Evolutionary conservation across 2,113 vertebrate species (phyloP).

Genomic region (Synchiropus splendidus): DNA sequence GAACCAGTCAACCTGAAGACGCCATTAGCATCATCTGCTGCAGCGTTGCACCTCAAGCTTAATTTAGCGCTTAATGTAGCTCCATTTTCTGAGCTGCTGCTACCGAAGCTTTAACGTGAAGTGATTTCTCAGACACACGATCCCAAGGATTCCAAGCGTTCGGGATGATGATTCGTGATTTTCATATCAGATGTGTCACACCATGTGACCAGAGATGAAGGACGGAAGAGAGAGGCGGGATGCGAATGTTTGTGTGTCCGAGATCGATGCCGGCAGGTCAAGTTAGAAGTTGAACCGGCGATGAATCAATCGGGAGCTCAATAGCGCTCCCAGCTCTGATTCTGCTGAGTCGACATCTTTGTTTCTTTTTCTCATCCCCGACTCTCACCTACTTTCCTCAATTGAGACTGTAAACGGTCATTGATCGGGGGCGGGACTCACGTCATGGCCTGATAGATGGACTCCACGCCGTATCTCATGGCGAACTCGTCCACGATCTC

Average conservation of each 20-base stretch:
- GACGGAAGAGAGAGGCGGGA: slow-evolving; percentile 8
- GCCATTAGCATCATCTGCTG: too few species aligned
- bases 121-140: too few species aligned
- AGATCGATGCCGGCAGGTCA: slow-evolving; percentile 39
- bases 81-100: too few species aligned
- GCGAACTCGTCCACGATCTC: slow-evolving; percentile 98
- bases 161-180: too few species aligned
- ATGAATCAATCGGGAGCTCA: slow-evolving; percentile 46
- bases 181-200: too few species aligned
- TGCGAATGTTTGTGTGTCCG: slow-evolving; percentile 24
- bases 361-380: slow-evolving; percentile 20
- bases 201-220: slow-evolving; percentile 10
- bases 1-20: too few species aligned
- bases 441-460: slow-evolving; percentile 99
- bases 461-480: slow-evolving; percentile 93
- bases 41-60: too few species aligned
- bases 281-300: slow-evolving; percentile 25
- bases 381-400: slow-evolving; percentile 26
- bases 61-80: too few species aligned
- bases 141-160: too few species aligned
- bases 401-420: slow-evolving; percentile 52
- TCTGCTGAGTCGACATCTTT: slow-evolving; percentile 58
- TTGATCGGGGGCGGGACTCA: slow-evolving; percentile 64
- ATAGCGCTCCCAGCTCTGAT: slow-evolving; percentile 36
- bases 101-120: too few species aligned